Conservation (phyloP, 1,140 invertebrate species). For the Bombus superbus region DNA sequence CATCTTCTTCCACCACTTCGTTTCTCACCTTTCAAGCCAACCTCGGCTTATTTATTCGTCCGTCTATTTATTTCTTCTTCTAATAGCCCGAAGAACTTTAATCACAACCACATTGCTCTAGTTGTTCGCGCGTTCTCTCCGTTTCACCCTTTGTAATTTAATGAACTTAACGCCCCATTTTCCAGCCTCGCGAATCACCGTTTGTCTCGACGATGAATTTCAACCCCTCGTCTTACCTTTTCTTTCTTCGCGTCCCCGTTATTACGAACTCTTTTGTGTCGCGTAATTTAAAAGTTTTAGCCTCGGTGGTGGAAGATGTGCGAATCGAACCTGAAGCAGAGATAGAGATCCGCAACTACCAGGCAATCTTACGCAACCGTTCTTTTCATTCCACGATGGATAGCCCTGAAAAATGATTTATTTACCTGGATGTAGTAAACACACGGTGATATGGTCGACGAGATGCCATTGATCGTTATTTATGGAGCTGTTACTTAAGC, state of each 20-base stretch:
- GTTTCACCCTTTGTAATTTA: constrained; percentile 57
- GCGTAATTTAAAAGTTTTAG: constrained; percentile 58
- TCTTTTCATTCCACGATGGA: not conserved
- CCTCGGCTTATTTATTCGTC: constrained; percentile 20
- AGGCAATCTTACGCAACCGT: constrained; percentile 47
- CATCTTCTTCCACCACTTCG: not conserved
- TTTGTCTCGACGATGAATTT: constrained; percentile 35
- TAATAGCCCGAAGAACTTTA: constrained; percentile 32
- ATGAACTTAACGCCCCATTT: constrained; percentile 51
- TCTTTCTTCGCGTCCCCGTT: not conserved
- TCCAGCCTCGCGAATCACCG: not conserved
- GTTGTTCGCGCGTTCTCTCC: constrained; percentile 2
- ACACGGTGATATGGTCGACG: not conserved
- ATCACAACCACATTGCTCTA: constrained; percentile 16
- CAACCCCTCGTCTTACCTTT: not conserved
- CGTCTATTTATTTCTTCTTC: not conserved
- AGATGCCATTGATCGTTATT: not conserved
- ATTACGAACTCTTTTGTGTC: constrained; percentile 54
- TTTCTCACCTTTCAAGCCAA: not conserved
- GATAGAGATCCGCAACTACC: constrained; percentile 44
- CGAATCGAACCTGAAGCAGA: constrained; percentile 40
- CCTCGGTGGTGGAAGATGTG: not conserved
- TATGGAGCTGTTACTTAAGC: too few relatives aligned
- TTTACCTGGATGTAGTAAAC: not conserved
- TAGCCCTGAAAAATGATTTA: constrained; percentile 43